Base-by-base conservation (phyloP, 2,888 invertebrate genomes). In the Agonopterix heracliana region DNA sequence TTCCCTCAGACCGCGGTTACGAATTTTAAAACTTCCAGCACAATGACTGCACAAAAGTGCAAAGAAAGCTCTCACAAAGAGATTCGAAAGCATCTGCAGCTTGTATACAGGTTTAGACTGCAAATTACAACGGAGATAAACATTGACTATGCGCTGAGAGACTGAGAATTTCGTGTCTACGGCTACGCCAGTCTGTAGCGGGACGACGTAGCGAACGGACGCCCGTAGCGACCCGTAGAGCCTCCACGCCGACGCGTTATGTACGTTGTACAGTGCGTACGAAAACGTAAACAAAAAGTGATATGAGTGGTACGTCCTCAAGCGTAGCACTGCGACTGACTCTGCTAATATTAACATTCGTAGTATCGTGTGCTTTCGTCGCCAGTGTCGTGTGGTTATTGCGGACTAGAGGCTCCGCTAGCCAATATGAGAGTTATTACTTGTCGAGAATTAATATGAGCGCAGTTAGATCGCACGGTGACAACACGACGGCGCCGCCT, bases 401-500 rank as follows among this genome's bases (percentile, higher is more conserved):
- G 61, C 78, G 78, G 65, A 81, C 80, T 53, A 79, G 74, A 61
- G 71, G 74, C 64, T 75, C 75, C 46, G 63, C 75, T 54, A 69
- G 77, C 67, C 82, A 86, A 75, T 85, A 87, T 85, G 88, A 88
- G 69, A 88, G 84, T 79, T 88, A 87, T 79, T 87, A 88, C 83
- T 80, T 88, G 80, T 86, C 88, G 82, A 81, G 87, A 81, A 86
- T 88, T 85, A 88, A 88, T 86, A 84, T 87, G 81, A 88, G 80
- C 74, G 64, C 72, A 50, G 72, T 69, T 61, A 78, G 73, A 62
- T 69, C 59, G 34, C 60, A 66, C 62, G 77, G 68, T 60, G 78
- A 76, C 67, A 78, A 71, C 59, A 74, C 77, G 49, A 72, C 81
- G 47, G 53, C 69, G 56, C 69, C 77, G 52, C 71, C 81, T 36